Evolutionary conservation across 2,888 invertebrate genomes (phyloP), one percentile per base, ranked within the genome.

Genomic region (Phyllotreta cruciferae): DNA sequence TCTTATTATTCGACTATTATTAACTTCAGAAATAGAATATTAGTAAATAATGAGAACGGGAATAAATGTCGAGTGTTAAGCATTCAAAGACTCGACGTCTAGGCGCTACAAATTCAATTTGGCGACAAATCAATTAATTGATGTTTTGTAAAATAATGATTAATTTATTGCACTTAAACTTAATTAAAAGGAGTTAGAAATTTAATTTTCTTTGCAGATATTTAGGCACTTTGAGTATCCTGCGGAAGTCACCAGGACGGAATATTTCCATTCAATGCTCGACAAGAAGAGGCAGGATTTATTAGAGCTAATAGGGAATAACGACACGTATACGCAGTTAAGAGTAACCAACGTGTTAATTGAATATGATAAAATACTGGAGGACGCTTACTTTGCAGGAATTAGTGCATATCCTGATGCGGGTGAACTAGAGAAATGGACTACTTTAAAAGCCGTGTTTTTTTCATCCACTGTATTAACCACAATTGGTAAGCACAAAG

Each of bases 401-500:
- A 79, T 80, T 64, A 73, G 75, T 38, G 69, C 71, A 11, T 73
- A 71, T 57, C 76, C 75, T 63, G 74, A 75, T 50, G 60, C 68
- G 41, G 62, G 68, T 38, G 86, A 77, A 45, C 58, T 72, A 13
- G 86, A 87, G 70, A 88, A 89, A 75, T 94, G 94, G 94, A 92
- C 89, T 73, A 87, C 90, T 73, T 81, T 92, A 50, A 92, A 93
- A 80, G 90, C 93, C 3, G 90, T 94, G 44, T 94, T 94, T 82
- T 94, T 94, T 79, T 92, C 94, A 9, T 93, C 94, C 35, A 94
- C 94, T 56, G 93, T 95, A 72, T 87, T 94, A 77, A 94, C 94
- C 60, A 95, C 94, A 58, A 94, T 95, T 81, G 94, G 94, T 93
- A 84, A 80, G 72, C 8, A 24, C 8, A 24, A 14, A 24, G 24